These are phyloP conservation scores for Drosophila bunnanda DNA, from an alignment of 2,888 invertebrate species.

Conservation along the genomic window DNA sequence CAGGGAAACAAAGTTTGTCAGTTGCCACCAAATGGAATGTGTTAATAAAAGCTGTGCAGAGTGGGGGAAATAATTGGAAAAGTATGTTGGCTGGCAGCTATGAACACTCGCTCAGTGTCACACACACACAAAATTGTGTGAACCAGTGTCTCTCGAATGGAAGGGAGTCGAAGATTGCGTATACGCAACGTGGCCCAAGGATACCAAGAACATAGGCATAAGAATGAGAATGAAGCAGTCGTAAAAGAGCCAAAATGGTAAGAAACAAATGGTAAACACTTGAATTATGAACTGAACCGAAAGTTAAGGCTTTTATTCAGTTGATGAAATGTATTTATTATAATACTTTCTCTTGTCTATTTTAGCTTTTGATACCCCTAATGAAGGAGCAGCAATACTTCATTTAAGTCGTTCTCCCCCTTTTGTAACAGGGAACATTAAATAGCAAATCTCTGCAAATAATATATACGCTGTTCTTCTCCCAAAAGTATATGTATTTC, in stretches of 20 bases:
- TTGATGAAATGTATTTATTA: constrained; percentile 66
- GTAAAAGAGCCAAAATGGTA: constrained; percentile 59
- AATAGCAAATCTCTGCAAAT: no score
- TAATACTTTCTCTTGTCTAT: constrained; percentile 16
- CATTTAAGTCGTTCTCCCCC: no score
- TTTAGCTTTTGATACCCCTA: constrained; percentile 29
- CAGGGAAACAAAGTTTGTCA: constrained; percentile 11
- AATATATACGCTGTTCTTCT: constrained; percentile 19
- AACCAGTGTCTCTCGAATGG: background rate
- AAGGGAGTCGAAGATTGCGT: constrained; percentile 10
- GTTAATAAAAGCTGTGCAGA: constrained; percentile 10
- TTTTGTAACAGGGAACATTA: no score
- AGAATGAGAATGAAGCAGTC: constrained; percentile 15
- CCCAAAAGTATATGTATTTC: constrained; percentile 37
- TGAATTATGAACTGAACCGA: constrained; percentile 48
- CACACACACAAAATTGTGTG: constrained; percentile 1
- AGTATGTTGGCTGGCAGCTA: constrained; percentile 30
- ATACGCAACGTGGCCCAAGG: constrained; percentile 21
- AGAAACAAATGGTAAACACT: constrained; percentile 52
- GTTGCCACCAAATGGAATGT: constrained; percentile 27
- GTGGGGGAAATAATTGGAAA: constrained; percentile 22
- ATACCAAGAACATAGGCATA: background rate
- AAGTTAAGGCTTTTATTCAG: constrained; percentile 56
- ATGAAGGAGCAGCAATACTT: constrained; percentile 28
- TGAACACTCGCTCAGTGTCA: constrained; percentile 9